Conservation (phyloP, 2,797 vertebrate species). For the Apodemus agrarius region DNA sequence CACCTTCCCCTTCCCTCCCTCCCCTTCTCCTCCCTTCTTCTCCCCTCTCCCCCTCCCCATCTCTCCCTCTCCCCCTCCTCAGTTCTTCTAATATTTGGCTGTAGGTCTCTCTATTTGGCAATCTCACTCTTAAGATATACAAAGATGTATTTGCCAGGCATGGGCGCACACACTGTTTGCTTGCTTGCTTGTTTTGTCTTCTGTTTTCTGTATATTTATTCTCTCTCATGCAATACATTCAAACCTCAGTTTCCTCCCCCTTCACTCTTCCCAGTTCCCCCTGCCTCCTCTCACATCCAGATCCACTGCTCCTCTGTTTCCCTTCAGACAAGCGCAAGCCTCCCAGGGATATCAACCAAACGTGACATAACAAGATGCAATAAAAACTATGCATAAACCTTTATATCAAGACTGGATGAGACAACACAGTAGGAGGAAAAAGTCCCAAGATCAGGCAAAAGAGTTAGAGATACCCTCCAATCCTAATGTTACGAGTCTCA, state of each 20-base stretch:
- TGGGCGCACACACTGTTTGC: background rate
- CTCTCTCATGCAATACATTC: background rate
- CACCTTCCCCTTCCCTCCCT: accelerated
- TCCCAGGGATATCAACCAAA: background rate
- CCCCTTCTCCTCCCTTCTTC: accelerated
- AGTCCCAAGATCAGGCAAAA: background rate
- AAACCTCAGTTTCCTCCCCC: background rate
- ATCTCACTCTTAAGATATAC: background rate
- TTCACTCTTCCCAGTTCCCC: background rate
- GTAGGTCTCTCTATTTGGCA: background rate
- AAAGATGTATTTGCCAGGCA: background rate
- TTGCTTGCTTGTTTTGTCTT: background rate
- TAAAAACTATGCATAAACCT: background rate
- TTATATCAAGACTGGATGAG: background rate
- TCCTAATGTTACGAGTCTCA: background rate
- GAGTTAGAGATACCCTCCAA: background rate
- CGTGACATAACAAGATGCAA: background rate
- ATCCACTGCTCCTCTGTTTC: background rate
- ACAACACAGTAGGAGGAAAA: background rate
- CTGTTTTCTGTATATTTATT: background rate
- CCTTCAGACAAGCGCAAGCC: background rate
- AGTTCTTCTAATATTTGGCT: background rate
- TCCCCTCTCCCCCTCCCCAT: background rate
- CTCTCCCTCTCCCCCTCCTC: background rate
- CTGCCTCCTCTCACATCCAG: background rate